These are phyloP conservation scores for Adrianichthys oophorus DNA, from an alignment of 2,797 vertebrate species.

Conservation along the genomic window DNA sequence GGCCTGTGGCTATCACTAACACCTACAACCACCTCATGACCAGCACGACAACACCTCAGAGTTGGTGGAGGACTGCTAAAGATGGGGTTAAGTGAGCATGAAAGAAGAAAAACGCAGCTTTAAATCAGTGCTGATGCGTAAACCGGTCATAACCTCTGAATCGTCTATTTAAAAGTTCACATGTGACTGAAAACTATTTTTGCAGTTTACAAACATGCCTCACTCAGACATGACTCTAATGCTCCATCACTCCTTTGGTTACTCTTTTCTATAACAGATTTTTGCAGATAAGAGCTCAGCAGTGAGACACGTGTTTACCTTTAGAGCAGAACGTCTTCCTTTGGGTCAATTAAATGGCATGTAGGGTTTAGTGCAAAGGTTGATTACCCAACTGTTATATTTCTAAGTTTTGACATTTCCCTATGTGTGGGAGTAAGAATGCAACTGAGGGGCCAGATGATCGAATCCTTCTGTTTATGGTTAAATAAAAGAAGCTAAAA, in stretches of 20 bases:
- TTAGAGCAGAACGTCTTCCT: no score
- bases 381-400: no score
- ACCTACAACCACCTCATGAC: conserved; percentile 37
- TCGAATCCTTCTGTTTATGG: no score
- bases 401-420: no score
- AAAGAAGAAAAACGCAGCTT: conserved; percentile 18
- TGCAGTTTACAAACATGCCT: neutral
- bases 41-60: conserved; percentile 31
- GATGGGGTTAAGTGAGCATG: conserved; percentile 6
- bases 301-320: neutral
- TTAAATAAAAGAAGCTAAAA: no score
- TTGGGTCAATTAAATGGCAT: no score
- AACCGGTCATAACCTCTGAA: conserved; percentile 20
- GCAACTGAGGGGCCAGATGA: no score
- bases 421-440: no score
- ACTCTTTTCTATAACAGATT: neutral
- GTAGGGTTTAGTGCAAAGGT: no score
- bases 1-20: conserved; percentile 58
- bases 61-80: conserved; percentile 25
- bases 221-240: neutral
- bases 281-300: no score
- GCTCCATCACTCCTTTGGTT: neutral
- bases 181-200: conserved; percentile 26
- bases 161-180: conserved; percentile 30
- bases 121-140: conserved; percentile 27